Percentiles rank a stretch among this genome's conserved stretches.
These are phyloP conservation scores for Artemia franciscana DNA, from an alignment of 1,140 invertebrate genomes.

Conservation along the genomic window DNA sequence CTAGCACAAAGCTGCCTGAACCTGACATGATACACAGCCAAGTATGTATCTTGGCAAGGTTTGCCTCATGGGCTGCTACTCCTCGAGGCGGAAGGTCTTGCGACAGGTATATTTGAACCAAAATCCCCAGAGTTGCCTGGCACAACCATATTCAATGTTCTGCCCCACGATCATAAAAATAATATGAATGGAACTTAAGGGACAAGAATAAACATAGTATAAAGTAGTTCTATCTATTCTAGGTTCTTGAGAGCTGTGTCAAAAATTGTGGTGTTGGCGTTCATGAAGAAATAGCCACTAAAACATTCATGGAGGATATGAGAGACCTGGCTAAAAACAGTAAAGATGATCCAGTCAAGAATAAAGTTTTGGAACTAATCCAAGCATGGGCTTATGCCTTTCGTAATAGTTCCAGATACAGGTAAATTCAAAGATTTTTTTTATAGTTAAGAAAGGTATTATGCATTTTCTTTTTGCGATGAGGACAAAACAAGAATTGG, in stretches of 20 bases:
- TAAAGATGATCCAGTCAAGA: constrained; percentile 55
- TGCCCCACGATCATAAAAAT: background rate
- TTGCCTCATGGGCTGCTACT: too few relatives aligned
- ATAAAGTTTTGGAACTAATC: constrained; percentile 75
- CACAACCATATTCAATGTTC: constrained; percentile 1
- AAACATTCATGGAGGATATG: constrained; percentile 82
- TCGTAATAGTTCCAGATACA: constrained; percentile 66
- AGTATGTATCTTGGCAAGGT: too few relatives aligned
- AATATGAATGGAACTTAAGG: constrained; percentile 1
- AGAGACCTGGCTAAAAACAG: constrained; percentile 60
- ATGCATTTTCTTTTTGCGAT: too few relatives aligned
- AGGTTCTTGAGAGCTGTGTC: constrained; percentile 82
- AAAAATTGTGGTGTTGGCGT: constrained; percentile 88
- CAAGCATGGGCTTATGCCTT: constrained; percentile 95
- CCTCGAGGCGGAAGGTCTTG: too few relatives aligned
- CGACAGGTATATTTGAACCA: constrained; percentile 6
- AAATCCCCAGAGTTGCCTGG: background rate
- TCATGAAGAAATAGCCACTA: constrained; percentile 79
- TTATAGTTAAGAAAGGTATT: too few relatives aligned
- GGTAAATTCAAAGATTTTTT: too few relatives aligned
- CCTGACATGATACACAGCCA: too few relatives aligned
- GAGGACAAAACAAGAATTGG: too few relatives aligned
- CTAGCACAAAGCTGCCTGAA: too few relatives aligned
- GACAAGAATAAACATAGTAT: background rate
- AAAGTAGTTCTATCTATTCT: constrained; percentile 7